Base-by-base conservation (phyloP, 37 sponge, comb jelly and placozoan genomes). In the Agelas oroides region DNA sequence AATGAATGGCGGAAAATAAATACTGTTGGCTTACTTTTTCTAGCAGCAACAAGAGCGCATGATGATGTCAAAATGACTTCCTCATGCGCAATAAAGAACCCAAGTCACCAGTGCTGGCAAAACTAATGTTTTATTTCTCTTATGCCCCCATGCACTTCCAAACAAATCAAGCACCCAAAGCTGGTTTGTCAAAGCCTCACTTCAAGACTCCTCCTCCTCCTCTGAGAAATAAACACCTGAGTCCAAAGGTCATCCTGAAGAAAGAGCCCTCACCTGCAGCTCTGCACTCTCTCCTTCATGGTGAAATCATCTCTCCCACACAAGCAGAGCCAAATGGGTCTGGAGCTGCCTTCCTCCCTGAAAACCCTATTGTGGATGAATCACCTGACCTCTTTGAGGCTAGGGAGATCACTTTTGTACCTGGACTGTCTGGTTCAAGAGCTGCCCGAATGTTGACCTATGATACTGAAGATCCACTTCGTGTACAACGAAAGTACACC, bases 211-310 rank as follows among this genome's bases (percentile, higher is more conserved):
- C 71, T 36, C 53, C 76, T 57, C n/a, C n/a, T n/a, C 76, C 76
- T 33, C 55, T 55, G 12, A 75, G 54, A 27, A 31, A 68, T 36
- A 68, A 27, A 33, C 0, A 73, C 25, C 16, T 57, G 31, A 76
- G 77, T 32, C 77, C 77, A 18, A 34, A 60, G 21, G 5, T 60
- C 38, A 18, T 55, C 1, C 65, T 83, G 30, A 68, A 67, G 18
- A 84, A 84, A 37, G 77, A 84, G 5, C 81, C 81, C 18, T 84
- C 85, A 23, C 85, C 85, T 33, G 85, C 85, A 32, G 38, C 65
- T 23, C 71, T 84, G 20, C 70, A 84, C 32, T 84, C 85, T 25
- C 76, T 84, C 0, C 76, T 84, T 34, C 85, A 84, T 21, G 77
- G 76, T 24, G 71, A 84, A 24, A 57, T 75, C 0, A 36, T 64